Base-by-base conservation (phyloP, 1,140 invertebrate species). In the Stegodyphus dumicola region DNA sequence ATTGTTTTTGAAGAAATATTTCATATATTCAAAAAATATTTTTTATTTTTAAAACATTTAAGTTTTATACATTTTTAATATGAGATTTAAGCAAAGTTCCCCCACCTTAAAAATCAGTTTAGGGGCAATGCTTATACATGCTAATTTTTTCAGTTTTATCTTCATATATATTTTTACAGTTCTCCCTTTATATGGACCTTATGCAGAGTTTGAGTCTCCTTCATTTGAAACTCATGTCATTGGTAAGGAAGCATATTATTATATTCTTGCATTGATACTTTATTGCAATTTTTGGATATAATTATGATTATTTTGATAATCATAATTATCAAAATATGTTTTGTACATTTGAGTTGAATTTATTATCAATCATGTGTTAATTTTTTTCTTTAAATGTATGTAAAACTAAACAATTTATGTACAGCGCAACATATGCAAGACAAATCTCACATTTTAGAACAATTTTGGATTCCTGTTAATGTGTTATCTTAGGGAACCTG, bases 171-270 rank as follows among this genome's bases (percentile, higher is more conserved):
- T 15, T 60, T 60, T 60, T 79, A 17, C 9, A 85, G 81, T 69
- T 60, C 81, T 85, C 56, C 81, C 81, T 67, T 56, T 85, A 6
- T 85, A 67, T 77, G 81, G 81, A 77, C 81, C 81, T 17, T 85
- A 76, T 60, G 6, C 81, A 52, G 73, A 85, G 51, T 74, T 85
- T 76, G 81, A 85, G 48, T 69, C 73, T 76, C 64, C 49, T 11
- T 69, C 64, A 56, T 69, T 49, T 85, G 73, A 85, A 70, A 69
- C 73, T n/a, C 73, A 85, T 85, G 53, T 70, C 48, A 53, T 85
- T 54, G 81, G 81, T 85, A 85, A 85, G 65, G 2, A n/a, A 13
- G 5, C 56, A 75, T 17, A 17, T 33, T 56, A 17, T 7, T 17
- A 56, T 75, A 33, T 56, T 54, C 48, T 33, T 70, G 11, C 3